phyloP scores from a whole-genome alignment of 2,888 invertebrate genomes.

The Drosophila kambysellisi region DNA sequence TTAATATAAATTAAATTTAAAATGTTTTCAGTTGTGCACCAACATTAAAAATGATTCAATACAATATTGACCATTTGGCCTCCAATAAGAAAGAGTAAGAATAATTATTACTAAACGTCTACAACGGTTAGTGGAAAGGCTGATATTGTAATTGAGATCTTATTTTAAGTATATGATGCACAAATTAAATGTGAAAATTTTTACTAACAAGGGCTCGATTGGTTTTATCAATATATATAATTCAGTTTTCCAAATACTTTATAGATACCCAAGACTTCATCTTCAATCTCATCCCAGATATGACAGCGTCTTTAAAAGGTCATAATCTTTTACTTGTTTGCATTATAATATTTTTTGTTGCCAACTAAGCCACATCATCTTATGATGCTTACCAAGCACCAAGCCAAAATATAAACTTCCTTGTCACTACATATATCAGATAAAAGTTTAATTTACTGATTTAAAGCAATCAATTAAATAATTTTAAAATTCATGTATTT shows the following conservation, averaged over 20 bases:
- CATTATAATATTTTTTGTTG: background rate
- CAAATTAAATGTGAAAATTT: background rate
- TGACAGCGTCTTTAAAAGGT: background rate
- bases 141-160: background rate
- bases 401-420: background rate
- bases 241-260: background rate
- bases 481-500: background rate
- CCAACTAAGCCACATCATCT: background rate
- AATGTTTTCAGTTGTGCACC: background rate
- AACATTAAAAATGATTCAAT: background rate
- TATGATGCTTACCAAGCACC: background rate
- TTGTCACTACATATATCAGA: background rate
- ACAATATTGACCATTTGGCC: background rate
- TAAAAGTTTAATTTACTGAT: background rate
- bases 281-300: background rate
- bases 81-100: background rate
- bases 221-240: background rate
- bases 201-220: background rate
- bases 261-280: background rate
- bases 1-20: background rate
- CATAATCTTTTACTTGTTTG: background rate
- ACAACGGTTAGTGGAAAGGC: background rate
- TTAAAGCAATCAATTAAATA: background rate
- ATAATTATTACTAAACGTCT: background rate
- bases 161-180: background rate